phyloP scores from a whole-genome alignment of 2,888 invertebrate genomes.

The Dicyrtomina minuta region DNA sequence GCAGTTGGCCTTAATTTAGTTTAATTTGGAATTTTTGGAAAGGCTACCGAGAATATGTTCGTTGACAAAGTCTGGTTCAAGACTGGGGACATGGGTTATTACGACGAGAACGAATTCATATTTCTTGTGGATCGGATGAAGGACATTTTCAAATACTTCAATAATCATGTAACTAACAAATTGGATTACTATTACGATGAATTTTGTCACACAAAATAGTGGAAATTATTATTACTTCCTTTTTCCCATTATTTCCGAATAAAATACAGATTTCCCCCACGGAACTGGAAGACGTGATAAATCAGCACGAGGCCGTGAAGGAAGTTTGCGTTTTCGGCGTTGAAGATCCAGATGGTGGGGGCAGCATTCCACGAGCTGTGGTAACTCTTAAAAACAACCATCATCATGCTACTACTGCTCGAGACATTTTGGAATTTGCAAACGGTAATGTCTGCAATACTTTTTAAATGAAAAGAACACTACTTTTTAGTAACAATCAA shows the following conservation, averaged over 20 bases:
- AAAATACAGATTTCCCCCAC: conserved; percentile 51
- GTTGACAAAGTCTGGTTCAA: conserved; percentile 42
- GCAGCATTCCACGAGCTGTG: conserved; percentile 48
- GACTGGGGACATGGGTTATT: conserved; percentile 50
- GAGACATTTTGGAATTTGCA: too few relatives aligned
- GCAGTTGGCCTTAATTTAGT: too few relatives aligned
- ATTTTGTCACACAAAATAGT: too few relatives aligned
- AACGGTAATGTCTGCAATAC: too few relatives aligned
- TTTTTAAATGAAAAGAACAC: too few relatives aligned
- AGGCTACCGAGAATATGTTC: conserved; percentile 46
- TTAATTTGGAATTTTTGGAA: too few relatives aligned
- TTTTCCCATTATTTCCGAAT: too few relatives aligned
- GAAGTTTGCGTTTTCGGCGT: conserved; percentile 50
- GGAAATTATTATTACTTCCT: too few relatives aligned
- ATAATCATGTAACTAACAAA: conserved; percentile 51
- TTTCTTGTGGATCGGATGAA: conserved; percentile 49
- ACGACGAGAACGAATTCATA: conserved; percentile 45
- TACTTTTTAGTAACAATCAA: too few relatives aligned
- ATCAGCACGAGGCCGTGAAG: conserved; percentile 41
- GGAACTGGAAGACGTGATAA: conserved; percentile 47
- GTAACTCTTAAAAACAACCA: conserved; percentile 22
- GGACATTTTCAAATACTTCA: conserved; percentile 49
- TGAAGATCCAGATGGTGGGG: conserved; percentile 47
- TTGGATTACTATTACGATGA: too few relatives aligned
- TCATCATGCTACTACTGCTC: too few relatives aligned